Base-by-base conservation (phyloP, 2,888 invertebrate genomes). In the Pyrochroa serraticornis region DNA sequence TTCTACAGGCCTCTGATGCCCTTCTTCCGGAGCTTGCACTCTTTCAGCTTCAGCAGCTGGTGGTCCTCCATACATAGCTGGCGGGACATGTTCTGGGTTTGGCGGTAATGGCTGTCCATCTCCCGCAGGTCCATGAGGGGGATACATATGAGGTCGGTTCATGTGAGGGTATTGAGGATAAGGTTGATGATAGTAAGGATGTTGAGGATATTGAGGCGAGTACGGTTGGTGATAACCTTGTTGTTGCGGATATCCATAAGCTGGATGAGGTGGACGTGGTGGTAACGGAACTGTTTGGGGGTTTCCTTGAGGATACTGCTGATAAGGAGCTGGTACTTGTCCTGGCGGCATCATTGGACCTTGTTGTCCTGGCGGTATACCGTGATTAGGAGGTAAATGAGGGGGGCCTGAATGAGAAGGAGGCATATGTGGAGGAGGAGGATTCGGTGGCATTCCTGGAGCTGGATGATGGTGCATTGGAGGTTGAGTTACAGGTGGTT, bases 101-200 rank as follows among this genome's bases (percentile, higher is more conserved):
- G 68, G 65, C 7, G 69, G 68, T 34, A 58, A 58, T 42, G 65
- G 77, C 41, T 79, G 79, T 32, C 79, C 80, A 8, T 76, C 75
- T 1, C 72, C 68, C 39, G 5, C 22, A 22, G 78, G 79, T 39
- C 78, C 63, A 34, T 62, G 50, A 7, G 78, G 81, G 5, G 79
- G 77, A 56, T 81, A 81, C 5, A 77, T 75, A 67, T 81, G 82
- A 1, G 81, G 80, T 13, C 81, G 73, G 8, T 77, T 77, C 77
- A 81, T 80, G 66, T 83, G 83, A 0, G 83, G 81, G 72, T 83
- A 84, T 56, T 83, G 83, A 7, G 82, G 80, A 67, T 82, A 83
- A 0, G 82, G 81, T 56, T 82, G 83, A 70, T 82, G 81, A 65
- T 82, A 82, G 58, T 82, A 82, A 0, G 81, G 80, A 68, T 82